Evolutionary conservation across 2,113 vertebrate species (phyloP), one percentile per base, ranked within the genome.

Genomic region (Labrus mixtus): DNA sequence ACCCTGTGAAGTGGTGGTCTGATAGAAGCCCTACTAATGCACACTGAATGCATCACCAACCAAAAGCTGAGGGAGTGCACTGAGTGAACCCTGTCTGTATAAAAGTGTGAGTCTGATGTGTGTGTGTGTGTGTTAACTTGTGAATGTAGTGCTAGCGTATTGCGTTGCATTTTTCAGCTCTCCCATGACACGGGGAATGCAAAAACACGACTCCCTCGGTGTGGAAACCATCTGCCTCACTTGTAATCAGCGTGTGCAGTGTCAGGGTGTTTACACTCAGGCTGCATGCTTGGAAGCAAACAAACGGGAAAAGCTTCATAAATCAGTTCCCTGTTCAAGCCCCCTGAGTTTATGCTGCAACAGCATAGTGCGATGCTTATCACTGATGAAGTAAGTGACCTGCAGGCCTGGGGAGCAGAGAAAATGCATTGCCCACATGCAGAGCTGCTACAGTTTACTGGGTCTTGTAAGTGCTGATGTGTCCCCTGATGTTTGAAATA

Each of bases 251-350:
- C 63, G 43, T 83, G 82, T 84, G 84, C 69, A 43, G 83, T 88
- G 88, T 90, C 88, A 87, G 83, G 82, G 68, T 93, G 92, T 93
- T 93, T 94, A 94, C 83, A 80, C 8, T 85, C 39, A 68, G 77
- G 81, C 60, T 87, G 56, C 70, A 84, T 63, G 83, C 69, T 77
- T 77, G 58, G 19, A 29, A 74, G 60, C 76, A 73, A 86, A 75
- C 25, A 71, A 56, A 61, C 5, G 22, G 68, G 59, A 59, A 79
- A 22, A 45, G 53, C 69, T 72, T 82, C 83, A 90, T 90, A 72
- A 90, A 86, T 89, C 82, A 77, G 61, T 68, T 87, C 81, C 82
- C 83, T 76, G 70, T 70, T 66, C 17, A 20, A 81, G 70, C 76
- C 68, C 63, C 46, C 15, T 37, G 65, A 76, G 67, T 61, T 74